Evolutionary conservation across 2,797 vertebrate genomes (phyloP).

Genomic region (Moxostoma hubbsi): DNA sequence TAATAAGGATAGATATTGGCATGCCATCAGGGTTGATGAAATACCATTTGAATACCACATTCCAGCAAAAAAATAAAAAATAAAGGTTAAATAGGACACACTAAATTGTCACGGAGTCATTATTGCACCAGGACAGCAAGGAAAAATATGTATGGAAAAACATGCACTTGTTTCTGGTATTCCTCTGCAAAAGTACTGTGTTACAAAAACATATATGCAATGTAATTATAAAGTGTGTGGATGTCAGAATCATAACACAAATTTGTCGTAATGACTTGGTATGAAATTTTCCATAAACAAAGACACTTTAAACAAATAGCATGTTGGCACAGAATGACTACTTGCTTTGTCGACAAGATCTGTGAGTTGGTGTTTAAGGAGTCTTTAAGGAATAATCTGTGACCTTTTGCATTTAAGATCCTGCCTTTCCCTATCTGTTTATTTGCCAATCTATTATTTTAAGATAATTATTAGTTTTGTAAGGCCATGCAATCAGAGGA

Average conservation of each 20-base stretch:
- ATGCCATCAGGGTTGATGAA: conserved; percentile 15
- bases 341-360: not conserved
- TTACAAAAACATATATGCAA: not conserved
- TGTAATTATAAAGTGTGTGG: not conserved
- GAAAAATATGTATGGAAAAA: no score
- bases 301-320: not conserved
- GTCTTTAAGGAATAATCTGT: not conserved
- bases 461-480: not conserved
- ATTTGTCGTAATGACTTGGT: not conserved
- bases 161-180: no score
- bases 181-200: not conserved
- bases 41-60: not conserved
- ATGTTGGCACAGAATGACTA: not conserved
- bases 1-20: not conserved
- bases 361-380: not conserved
- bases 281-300: not conserved
- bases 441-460: conserved; percentile 10
- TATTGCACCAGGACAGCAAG: no score
- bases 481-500: conserved; percentile 27
- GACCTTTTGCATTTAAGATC: not conserved
- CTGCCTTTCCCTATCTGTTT: not conserved
- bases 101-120: no score
- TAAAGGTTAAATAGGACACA: not conserved
- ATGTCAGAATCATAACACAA: no score
- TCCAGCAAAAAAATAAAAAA: not conserved